Evolutionary conservation across 2,113 vertebrate species (phyloP).

Genomic region (Clarias batrachus): DNA sequence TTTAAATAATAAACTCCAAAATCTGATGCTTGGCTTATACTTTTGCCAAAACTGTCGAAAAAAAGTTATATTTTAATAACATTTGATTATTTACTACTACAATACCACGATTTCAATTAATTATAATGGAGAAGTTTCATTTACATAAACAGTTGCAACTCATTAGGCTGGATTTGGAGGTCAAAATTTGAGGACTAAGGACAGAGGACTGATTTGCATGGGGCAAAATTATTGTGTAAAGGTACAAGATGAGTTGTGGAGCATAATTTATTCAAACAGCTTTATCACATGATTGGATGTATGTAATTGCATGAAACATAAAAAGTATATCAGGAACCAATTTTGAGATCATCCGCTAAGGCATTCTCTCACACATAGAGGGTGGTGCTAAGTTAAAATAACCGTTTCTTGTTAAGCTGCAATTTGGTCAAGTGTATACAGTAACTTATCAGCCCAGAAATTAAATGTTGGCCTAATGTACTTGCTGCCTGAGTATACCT

Average conservation of each 20-base stretch:
- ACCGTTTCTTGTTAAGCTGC: background rate
- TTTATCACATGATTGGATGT: background rate
- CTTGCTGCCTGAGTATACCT: background rate
- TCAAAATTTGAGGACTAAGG: too few species aligned
- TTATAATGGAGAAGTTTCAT: too few species aligned
- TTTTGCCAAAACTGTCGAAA: background rate
- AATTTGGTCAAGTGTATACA: background rate
- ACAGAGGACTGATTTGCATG: too few species aligned
- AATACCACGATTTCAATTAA: too few species aligned
- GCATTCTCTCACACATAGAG: background rate
- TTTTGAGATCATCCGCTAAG: background rate
- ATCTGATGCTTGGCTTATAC: background rate
- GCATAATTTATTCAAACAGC: background rate
- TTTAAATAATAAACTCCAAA: too few species aligned
- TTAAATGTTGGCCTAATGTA: background rate
- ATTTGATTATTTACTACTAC: background rate
- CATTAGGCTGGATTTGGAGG: too few species aligned
- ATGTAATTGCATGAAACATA: background rate
- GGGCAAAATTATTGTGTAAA: too few species aligned
- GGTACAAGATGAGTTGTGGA: background rate
- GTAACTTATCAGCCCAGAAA: background rate
- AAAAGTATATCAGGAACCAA: background rate
- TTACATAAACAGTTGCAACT: too few species aligned
- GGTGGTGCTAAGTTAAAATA: background rate
- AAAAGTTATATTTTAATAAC: background rate